Conservation (phyloP, 1,140 invertebrate genomes). For the Parapsyche elsis region DNA sequence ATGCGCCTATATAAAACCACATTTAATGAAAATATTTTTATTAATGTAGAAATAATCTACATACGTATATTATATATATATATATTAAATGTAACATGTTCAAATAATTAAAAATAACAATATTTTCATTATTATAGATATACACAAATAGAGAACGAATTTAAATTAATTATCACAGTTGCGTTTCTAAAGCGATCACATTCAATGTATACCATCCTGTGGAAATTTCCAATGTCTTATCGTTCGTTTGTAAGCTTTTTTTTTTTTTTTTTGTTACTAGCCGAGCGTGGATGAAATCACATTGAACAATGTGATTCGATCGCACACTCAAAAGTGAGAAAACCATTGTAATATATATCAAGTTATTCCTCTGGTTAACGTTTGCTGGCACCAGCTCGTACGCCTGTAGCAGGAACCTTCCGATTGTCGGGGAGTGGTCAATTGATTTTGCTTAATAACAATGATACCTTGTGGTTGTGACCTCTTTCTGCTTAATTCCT, state of each 20-base stretch:
- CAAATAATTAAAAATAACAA: neutral
- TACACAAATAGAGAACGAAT: neutral
- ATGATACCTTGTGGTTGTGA: constrained; percentile 64
- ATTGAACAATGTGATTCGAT: neutral
- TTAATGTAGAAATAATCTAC: constrained; percentile 26
- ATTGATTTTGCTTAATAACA: constrained; percentile 49
- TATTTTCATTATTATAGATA: neutral
- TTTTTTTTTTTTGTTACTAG: neutral
- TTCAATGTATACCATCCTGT: neutral
- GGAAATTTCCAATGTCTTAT: neutral
- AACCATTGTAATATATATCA: neutral
- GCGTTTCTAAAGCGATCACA: neutral
- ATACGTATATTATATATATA: neutral
- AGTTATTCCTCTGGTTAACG: neutral
- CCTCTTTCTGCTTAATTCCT: constrained; percentile 70
- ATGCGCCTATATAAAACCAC: constrained; percentile 34
- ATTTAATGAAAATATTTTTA: constrained; percentile 33
- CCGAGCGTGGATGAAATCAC: neutral
- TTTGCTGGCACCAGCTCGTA: neutral
- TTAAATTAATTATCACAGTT: constrained; percentile 3
- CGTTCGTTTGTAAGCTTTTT: neutral
- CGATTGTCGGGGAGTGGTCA: constrained; percentile 32
- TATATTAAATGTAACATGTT: neutral
- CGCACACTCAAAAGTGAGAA: neutral
- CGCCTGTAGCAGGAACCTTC: constrained; percentile 17